Percentiles rank a stretch among this genome's conserved stretches.
Evolutionary conservation across 2,797 vertebrate species (phyloP).

Genomic region (Periparus ater): DNA sequence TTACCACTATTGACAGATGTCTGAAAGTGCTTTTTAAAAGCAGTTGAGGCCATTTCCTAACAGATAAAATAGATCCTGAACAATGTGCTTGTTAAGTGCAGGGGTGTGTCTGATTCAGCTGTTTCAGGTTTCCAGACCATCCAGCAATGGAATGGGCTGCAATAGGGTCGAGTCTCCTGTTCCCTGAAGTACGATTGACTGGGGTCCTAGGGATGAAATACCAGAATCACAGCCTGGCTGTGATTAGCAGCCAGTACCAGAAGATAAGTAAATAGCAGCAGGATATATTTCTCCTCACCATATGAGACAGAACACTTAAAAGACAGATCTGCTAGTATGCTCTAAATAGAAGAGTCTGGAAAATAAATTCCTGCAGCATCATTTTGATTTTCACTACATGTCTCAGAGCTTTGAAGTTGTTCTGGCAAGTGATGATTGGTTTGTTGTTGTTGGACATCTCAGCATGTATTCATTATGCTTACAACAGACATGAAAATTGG

Average conservation of each 20-base stretch:
- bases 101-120: neutral
- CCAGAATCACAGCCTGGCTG: neutral
- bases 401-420: neutral
- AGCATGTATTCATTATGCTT: neutral
- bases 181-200: neutral
- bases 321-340: neutral
- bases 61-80: neutral
- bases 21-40: neutral
- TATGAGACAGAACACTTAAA: neutral
- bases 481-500: neutral
- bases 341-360: neutral
- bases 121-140: neutral
- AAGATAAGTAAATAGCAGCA: neutral
- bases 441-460: neutral
- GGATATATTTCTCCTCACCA: neutral
- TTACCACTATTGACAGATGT: neutral
- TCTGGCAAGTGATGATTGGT: neutral
- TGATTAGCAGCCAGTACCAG: neutral
- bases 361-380: neutral
- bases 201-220: neutral
- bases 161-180: fast-evolving
- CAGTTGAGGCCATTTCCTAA: neutral
- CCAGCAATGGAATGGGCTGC: neutral
- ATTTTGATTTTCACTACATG: neutral
- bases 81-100: neutral